Evolutionary conservation across 2,888 invertebrate species (phyloP).

Genomic region (Drosophila subquinaria): DNA sequence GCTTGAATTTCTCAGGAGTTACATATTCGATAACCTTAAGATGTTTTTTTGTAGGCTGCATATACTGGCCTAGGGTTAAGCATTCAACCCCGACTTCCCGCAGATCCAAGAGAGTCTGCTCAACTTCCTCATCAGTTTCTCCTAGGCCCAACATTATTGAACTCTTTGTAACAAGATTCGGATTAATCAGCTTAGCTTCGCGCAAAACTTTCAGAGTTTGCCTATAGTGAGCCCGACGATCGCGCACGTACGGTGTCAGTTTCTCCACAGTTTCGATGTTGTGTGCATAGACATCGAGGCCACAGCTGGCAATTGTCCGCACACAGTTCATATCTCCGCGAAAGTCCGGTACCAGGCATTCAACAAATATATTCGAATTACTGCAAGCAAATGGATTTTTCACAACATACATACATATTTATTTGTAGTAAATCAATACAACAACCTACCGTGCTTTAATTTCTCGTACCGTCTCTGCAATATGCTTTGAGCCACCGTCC

Average conservation of each 20-base stretch:
- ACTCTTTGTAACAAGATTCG: conserved; percentile 96
- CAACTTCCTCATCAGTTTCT: conserved; percentile 94
- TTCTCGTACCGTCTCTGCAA: conserved; percentile 95
- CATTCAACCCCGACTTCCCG: conserved; percentile 95
- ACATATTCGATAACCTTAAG: conserved; percentile 98
- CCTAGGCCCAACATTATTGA: conserved; percentile 99
- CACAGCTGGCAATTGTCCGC: conserved; percentile 90
- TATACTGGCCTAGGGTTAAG: conserved; percentile 98
- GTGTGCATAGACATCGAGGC: conserved; percentile 98
- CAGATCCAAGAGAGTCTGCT: conserved; percentile 94
- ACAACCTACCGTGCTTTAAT: conserved; percentile 89
- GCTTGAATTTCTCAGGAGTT: conserved; percentile 95
- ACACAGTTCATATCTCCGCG: conserved; percentile 92
- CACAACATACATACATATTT: background rate
- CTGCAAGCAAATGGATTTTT: conserved; percentile 83
- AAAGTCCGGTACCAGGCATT: conserved; percentile 99
- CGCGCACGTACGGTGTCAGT: conserved; percentile 96
- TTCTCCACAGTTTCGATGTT: conserved; percentile 98
- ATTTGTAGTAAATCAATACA: background rate
- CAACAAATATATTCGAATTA: conserved; percentile 95
- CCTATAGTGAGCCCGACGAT: conserved; percentile 95
- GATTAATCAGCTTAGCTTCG: conserved; percentile 92
- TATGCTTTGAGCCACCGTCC: conserved; percentile 97
- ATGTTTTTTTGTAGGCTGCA: conserved; percentile 99
- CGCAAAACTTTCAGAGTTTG: conserved; percentile 94